A percentile compares a stretch with the other conserved stretches of the same genome.
These are phyloP conservation scores for Nasonia giraulti DNA, from an alignment of 1,140 invertebrate genomes.

Conservation along the genomic window DNA sequence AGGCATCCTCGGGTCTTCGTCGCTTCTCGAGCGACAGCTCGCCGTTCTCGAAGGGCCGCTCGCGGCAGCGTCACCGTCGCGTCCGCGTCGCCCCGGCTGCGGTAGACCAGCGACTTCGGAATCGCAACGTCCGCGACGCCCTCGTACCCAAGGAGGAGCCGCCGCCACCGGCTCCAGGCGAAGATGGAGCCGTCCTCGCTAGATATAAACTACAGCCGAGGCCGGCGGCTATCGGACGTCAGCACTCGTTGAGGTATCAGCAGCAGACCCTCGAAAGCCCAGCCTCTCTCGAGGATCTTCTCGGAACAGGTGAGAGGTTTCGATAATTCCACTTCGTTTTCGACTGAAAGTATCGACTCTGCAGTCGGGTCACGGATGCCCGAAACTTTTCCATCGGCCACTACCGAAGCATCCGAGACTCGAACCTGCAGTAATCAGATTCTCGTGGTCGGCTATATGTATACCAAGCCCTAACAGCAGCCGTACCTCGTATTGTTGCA, in stretches of 20 bases:
- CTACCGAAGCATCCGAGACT: neutral
- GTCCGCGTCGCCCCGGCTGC: neutral
- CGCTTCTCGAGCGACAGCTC: constrained; percentile 43
- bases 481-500: neutral
- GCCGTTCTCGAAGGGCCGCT: constrained; percentile 28
- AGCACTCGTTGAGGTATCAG: constrained; percentile 64
- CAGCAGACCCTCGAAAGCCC: constrained; percentile 61
- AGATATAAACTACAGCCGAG: neutral
- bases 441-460: too few species aligned
- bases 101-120: constrained; percentile 33
- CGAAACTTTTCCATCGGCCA: neutral
- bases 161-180: constrained; percentile 10
- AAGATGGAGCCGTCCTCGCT: neutral
- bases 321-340: neutral
- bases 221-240: constrained; percentile 53
- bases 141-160: constrained; percentile 54
- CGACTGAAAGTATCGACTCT: neutral
- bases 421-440: neutral
- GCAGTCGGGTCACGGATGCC: neutral
- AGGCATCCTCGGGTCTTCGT: constrained; percentile 37
- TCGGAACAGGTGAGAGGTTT: constrained; percentile 15
- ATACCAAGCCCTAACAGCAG: too few species aligned
- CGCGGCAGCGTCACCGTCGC: constrained; percentile 20
- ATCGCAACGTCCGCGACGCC: constrained; percentile 43
- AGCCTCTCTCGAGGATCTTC: constrained; percentile 48